phyloP scores from a whole-genome alignment of 2,888 invertebrate genomes.

The Lycocerus yunnanus region DNA sequence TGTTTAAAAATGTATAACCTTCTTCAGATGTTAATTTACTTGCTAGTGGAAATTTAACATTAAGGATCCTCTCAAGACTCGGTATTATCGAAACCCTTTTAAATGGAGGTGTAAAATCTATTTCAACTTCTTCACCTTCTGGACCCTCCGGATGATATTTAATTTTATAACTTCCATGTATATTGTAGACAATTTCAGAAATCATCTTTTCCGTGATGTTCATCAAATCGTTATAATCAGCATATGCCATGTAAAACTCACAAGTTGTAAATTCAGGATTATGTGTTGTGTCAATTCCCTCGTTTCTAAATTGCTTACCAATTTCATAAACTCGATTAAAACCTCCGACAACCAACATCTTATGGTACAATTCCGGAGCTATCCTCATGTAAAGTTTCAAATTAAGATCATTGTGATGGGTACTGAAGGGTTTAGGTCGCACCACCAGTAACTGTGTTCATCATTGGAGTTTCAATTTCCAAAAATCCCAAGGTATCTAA shows the following conservation, averaged over 20 bases:
- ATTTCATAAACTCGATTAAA: constrained; percentile 91
- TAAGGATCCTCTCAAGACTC: constrained; percentile 81
- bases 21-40: constrained; percentile 67
- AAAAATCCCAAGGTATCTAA: constrained; percentile 92
- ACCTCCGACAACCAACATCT: constrained; percentile 98
- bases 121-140: constrained; percentile 77
- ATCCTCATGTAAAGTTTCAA: constrained; percentile 98
- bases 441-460: constrained; percentile 99
- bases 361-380: constrained; percentile 96
- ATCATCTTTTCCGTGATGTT: constrained; percentile 87
- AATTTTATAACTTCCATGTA: constrained; percentile 89
- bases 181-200: constrained; percentile 91
- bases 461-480: constrained; percentile 99
- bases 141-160: constrained; percentile 91
- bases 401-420: constrained; percentile 98
- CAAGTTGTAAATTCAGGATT: constrained; percentile 99
- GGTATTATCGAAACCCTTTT: constrained; percentile 89
- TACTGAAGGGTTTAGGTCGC: constrained; percentile 98
- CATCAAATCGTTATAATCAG: constrained; percentile 97
- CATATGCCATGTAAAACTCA: constrained; percentile 99
- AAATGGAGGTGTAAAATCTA: constrained; percentile 98
- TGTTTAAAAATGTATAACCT: constrained; percentile 71
- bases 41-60: constrained; percentile 74
- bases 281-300: constrained; percentile 98
- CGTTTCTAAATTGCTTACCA: constrained; percentile 93